Evolutionary conservation across 2,113 vertebrate species (phyloP).

Genomic region (Benitochromis conjunctus): DNA sequence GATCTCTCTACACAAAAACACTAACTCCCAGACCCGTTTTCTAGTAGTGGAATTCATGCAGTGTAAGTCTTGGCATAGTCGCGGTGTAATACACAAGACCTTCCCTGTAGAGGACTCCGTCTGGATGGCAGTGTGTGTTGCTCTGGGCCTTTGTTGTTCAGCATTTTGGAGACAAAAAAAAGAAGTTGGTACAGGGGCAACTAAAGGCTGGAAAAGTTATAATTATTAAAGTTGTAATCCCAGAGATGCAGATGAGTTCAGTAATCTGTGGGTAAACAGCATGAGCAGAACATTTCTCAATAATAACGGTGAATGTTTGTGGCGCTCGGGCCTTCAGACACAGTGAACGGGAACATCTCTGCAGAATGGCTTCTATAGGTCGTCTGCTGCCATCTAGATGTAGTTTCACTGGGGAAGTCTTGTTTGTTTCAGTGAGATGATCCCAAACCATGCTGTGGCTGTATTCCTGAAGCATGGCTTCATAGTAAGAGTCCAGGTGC

Average conservation of each 20-base stretch:
- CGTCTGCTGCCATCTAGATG: background rate
- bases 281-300: background rate
- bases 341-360: background rate
- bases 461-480: background rate
- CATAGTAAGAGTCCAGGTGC: background rate
- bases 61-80: background rate
- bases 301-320: background rate
- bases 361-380: background rate
- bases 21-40: too few species aligned
- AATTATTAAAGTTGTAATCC: background rate
- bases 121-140: background rate
- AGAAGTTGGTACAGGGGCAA: background rate
- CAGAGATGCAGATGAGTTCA: background rate
- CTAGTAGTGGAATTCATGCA: background rate
- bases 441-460: background rate
- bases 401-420: background rate
- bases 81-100: background rate
- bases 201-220: background rate
- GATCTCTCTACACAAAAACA: background rate
- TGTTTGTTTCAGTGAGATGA: background rate
- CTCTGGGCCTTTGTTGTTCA: background rate
- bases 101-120: background rate
- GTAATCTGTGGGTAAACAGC: background rate
- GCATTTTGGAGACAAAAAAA: background rate
- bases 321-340: background rate